Percentiles rank a stretch among this genome's conserved stretches.
These are phyloP conservation scores for Tauraco erythrolophus DNA, from an alignment of 2,113 vertebrate genomes.

Conservation along the genomic window DNA sequence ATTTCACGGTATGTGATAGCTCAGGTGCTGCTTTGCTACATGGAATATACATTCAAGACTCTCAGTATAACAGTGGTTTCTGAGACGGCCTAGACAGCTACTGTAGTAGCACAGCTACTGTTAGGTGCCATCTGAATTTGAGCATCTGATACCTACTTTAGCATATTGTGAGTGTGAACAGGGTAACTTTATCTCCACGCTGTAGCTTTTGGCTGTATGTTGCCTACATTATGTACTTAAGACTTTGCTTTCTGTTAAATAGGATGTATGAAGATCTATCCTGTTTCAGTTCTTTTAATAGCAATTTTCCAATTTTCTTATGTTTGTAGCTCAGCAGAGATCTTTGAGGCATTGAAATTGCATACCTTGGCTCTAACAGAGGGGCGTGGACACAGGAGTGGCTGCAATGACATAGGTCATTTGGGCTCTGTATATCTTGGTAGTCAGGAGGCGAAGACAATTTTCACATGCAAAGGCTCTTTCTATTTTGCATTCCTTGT, in stretches of 20 bases:
- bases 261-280: neutral
- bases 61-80: neutral
- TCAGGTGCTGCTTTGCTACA: neutral
- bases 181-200: neutral
- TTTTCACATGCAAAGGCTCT: neutral
- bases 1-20: neutral
- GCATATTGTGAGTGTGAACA: neutral
- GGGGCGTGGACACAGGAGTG: neutral
- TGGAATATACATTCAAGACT: neutral
- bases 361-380: neutral
- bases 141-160: neutral
- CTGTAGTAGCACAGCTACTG: neutral
- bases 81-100: neutral
- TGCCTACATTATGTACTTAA: neutral
- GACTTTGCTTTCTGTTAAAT: neutral
- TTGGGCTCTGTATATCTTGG: neutral
- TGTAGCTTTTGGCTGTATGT: neutral
- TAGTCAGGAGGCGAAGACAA: neutral
- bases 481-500: neutral
- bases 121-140: neutral
- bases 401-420: neutral
- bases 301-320: neutral
- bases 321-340: neutral
- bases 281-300: neutral
- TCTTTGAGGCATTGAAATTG: neutral